Base-by-base conservation (phyloP, 2,113 vertebrate genomes). In the Phodopus roborovskii region DNA sequence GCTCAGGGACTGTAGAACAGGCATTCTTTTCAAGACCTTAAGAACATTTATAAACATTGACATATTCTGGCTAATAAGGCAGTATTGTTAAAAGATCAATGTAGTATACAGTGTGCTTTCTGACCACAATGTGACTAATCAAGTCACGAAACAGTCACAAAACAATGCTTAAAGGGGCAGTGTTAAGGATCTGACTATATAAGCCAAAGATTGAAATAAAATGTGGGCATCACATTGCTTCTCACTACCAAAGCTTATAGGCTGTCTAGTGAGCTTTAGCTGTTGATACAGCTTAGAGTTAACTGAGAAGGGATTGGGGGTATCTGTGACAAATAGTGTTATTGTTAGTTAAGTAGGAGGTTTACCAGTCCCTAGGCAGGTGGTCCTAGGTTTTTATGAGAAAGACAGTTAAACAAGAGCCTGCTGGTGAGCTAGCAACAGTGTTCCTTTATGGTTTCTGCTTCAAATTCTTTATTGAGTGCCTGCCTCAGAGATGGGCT, bases 11-110 rank as follows among this genome's bases (percentile, higher is more conserved):
- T 78, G n/a, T 30, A 56, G 22, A 90, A 81, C 77, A 64, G 22
- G 83, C 45, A 53, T 45, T 94, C 15, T 39, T 95, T 95, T 88
- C 42, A 60, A 88, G 78, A 42, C 87, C 3, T 90, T 39, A 56
- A 84, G 36, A 85, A 88, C 71, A 56, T 88, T 92, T 90, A 62
- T 75, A 77, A 94, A 94, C 94, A 83, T 36, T 83, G 70, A 94
- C 22, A 89, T 13, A 42, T 73, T 1, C 7, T 64, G 24, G 86
- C 20, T 39, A 74, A 64, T 73, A 93, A 87, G 78, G 74, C 56
- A 81, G 66, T 83, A 83, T 60, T 36, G 45, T 56, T 94, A 89
- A 96, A 94, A n/a, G 26, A 68, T 70, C 78, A 92, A 95, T 93
- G 73, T 88, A 33, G 75, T 86, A n/a, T 11, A 53, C 30, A 73